Conservation (phyloP, 2,113 vertebrate genomes). For the Anas platyrhynchos region DNA sequence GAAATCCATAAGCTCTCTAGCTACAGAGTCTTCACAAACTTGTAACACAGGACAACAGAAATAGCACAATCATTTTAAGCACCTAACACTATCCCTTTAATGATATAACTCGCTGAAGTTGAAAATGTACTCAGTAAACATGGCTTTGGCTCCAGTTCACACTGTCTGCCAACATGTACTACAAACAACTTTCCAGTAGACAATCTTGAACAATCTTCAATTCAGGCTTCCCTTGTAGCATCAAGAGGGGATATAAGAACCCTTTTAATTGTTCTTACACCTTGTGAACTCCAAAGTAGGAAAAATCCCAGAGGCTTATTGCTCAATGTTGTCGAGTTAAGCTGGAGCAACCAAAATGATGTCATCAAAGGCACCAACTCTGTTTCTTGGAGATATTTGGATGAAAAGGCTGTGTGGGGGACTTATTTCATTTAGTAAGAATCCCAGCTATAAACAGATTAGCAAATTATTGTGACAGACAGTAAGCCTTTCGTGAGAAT, state of each 20-base stretch:
- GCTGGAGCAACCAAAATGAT: slow-evolving; percentile 17
- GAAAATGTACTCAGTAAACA: background rate
- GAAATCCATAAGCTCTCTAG: background rate
- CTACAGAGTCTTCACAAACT: background rate
- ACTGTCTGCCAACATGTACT: background rate
- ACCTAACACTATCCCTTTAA: background rate
- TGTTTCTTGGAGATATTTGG: slow-evolving; percentile 41
- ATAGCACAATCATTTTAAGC: background rate
- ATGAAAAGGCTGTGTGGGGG: background rate
- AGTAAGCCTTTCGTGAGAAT: slow-evolving; percentile 66
- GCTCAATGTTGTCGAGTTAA: background rate
- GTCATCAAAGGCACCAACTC: slow-evolving; percentile 35
- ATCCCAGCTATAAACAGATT: slow-evolving; percentile 71
- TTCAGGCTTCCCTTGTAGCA: background rate
- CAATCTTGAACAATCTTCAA: background rate
- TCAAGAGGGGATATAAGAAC: background rate
- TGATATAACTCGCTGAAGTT: background rate
- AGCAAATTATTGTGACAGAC: slow-evolving; percentile 68
- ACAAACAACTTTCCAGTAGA: background rate
- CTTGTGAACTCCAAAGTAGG: background rate
- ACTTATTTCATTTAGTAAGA: slow-evolving; percentile 71
- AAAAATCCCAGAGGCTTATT: background rate
- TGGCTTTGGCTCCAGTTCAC: background rate
- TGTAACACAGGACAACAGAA: background rate
- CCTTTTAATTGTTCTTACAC: background rate